A percentile compares a stretch with the other conserved stretches of the same genome.
Evolutionary conservation across 1,140 invertebrate genomes (phyloP).

Genomic region (Zaprionus kolodkinae): DNA sequence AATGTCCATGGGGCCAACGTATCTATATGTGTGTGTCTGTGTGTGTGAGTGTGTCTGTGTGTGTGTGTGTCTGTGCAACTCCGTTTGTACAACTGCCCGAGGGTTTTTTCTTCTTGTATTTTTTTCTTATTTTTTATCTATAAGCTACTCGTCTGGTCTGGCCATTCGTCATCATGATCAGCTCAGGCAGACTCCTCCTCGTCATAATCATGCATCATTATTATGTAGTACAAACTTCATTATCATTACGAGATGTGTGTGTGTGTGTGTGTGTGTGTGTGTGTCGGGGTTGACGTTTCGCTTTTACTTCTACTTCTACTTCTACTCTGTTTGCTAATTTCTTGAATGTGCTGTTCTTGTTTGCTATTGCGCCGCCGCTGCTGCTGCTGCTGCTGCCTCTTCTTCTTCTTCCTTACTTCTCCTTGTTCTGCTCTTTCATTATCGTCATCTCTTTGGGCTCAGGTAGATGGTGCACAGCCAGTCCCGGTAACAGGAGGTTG

Average conservation of each 20-base stretch:
- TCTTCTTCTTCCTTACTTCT: constrained; percentile 1
- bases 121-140: constrained; percentile 26
- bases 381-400: background rate
- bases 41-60: constrained; percentile 25
- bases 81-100: constrained; percentile 72
- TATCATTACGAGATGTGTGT: background rate
- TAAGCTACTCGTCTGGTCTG: constrained; percentile 29
- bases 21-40: constrained; percentile 28
- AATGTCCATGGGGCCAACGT: constrained; percentile 62
- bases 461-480: constrained; percentile 66
- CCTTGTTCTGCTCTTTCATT: constrained; percentile 25
- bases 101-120: constrained; percentile 36
- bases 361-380: constrained; percentile 46
- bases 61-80: constrained; percentile 57
- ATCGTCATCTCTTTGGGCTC: constrained; percentile 44
- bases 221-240: constrained; percentile 38
- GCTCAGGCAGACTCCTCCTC: constrained; percentile 18
- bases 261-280: background rate
- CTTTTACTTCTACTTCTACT: constrained; percentile 60
- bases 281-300: constrained; percentile 58
- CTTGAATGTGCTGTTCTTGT: constrained; percentile 79
- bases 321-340: constrained; percentile 69
- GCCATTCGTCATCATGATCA: constrained; percentile 58
- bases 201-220: constrained; percentile 68
- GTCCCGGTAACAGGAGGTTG: constrained; percentile 36